A percentile compares a stretch with the other conserved stretches of the same genome.
phyloP scores from a whole-genome alignment of 2,888 invertebrate genomes.

The Capitulum mitella region DNA sequence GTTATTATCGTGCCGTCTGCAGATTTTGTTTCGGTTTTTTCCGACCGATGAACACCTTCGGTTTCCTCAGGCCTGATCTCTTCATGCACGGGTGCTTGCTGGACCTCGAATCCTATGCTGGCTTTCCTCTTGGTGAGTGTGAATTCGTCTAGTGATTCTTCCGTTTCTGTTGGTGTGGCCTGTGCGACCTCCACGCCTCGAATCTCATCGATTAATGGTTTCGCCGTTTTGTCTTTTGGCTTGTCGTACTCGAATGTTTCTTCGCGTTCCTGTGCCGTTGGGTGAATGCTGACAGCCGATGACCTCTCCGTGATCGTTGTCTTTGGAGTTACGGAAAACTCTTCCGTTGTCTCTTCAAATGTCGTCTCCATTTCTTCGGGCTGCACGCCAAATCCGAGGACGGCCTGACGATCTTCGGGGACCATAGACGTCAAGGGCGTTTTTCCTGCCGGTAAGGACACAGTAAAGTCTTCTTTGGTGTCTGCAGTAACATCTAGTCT shows the following conservation, averaged over 20 bases:
- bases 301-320: not conserved
- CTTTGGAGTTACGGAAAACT: not conserved
- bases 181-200: not conserved
- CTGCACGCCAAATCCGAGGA: not conserved
- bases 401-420: not conserved
- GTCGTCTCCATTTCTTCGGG: not conserved
- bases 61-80: not conserved
- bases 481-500: not conserved
- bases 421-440: not conserved
- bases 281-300: not conserved
- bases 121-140: not conserved
- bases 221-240: not conserved
- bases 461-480: not conserved
- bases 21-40: not conserved
- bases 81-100: not conserved
- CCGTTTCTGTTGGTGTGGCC: not conserved
- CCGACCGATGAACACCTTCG: not conserved
- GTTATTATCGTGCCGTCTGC: not conserved
- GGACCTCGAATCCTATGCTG: not conserved
- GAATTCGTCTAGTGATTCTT: not conserved
- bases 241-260: not conserved
- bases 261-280: not conserved
- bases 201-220: not conserved
- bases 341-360: not conserved
- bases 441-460: not conserved